These are phyloP conservation scores for Gari tellinella DNA, from an alignment of 2,888 invertebrate species.

Conservation along the genomic window DNA sequence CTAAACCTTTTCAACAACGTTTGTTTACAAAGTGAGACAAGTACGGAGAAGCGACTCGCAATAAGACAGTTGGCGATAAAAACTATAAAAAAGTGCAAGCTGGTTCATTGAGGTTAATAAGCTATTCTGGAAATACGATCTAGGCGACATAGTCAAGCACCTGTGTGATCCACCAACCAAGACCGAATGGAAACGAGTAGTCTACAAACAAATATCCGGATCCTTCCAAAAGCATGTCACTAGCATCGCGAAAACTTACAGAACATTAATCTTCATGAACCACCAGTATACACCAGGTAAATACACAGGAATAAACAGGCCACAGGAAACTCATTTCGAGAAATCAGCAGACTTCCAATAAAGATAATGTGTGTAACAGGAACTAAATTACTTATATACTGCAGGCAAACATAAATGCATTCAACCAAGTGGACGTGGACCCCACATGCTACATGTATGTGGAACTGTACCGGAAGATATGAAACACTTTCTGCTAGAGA, in stretches of 20 bases:
- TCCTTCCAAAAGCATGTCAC: no score
- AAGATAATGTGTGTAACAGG: conserved; percentile 2
- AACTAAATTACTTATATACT: conserved; percentile 5
- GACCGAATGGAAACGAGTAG: conserved; percentile 5
- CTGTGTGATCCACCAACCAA: conserved; percentile 7
- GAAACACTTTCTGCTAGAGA: not conserved
- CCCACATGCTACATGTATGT: conserved; percentile 8
- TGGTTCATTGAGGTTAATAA: conserved; percentile 19
- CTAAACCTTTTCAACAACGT: conserved; percentile 20
- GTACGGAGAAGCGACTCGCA: conserved; percentile 5
- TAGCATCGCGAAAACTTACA: no score
- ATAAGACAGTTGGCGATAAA: conserved; percentile 15
- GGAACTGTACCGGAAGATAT: not conserved
- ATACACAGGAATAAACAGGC: no score
- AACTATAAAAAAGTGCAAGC: conserved; percentile 12
- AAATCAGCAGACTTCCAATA: not conserved
- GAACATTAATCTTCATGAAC: no score
- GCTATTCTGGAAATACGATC: conserved; percentile 21
- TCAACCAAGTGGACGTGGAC: conserved; percentile 5
- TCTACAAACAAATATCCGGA: no score
- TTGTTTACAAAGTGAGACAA: conserved; percentile 6
- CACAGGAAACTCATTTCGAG: no score
- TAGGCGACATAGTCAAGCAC: not conserved
- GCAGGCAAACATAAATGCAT: not conserved
- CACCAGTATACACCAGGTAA: no score